Percentiles rank a stretch among this genome's conserved stretches.
These are phyloP conservation scores for Trachurus trachurus DNA, from an alignment of 2,797 vertebrate species.

Conservation along the genomic window DNA sequence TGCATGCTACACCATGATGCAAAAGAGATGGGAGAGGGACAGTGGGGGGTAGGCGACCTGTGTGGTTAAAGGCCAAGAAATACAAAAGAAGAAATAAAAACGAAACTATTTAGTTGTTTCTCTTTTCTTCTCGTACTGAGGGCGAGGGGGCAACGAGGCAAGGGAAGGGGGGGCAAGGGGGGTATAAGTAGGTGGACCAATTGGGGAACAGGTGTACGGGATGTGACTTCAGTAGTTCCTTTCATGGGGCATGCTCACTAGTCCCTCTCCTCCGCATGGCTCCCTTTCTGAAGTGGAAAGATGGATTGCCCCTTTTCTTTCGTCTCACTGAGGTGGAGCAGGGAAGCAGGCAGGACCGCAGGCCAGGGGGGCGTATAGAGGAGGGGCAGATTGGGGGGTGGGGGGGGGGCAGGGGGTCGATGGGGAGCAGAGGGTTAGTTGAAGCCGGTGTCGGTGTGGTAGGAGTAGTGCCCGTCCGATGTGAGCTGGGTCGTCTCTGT, in stretches of 20 bases:
- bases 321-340: constrained; percentile 76
- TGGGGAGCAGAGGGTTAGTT: constrained; percentile 86
- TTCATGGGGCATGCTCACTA: constrained; percentile 79
- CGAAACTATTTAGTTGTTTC: constrained; percentile 69
- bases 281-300: constrained; percentile 66
- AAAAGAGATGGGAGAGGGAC: constrained; percentile 58
- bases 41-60: constrained; percentile 61
- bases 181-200: constrained; percentile 48
- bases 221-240: constrained; percentile 79
- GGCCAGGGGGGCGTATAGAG: too few species aligned
- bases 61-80: constrained; percentile 78
- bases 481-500: constrained; percentile 99
- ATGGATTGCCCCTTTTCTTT: constrained; percentile 83
- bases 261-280: constrained; percentile 78
- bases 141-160: background rate
- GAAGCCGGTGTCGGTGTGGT: constrained; percentile 96
- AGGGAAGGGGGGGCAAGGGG: constrained; percentile 2
- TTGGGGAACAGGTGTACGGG: constrained; percentile 52
- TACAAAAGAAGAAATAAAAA: constrained; percentile 71
- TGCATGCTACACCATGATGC: constrained; percentile 93
- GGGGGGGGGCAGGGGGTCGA: constrained; percentile 31
- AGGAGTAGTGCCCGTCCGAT: constrained; percentile 93
- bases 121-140: constrained; percentile 64
- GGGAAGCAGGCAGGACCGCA: constrained; percentile 80
- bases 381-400: too few species aligned